phyloP scores from a whole-genome alignment of 2,113 vertebrate genomes.

The Xenopus laevis region DNA sequence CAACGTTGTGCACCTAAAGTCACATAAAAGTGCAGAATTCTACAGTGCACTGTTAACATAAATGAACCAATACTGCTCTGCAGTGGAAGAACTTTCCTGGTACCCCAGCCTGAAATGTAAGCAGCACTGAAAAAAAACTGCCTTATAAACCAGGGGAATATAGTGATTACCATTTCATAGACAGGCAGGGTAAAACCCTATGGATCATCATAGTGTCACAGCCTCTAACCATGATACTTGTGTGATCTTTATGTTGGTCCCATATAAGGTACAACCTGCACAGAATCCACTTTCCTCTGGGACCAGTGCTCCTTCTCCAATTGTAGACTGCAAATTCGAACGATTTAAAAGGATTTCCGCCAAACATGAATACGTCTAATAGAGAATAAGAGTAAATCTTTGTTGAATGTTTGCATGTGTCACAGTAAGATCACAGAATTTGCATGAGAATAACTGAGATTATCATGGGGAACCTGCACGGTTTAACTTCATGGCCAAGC shows the following conservation, averaged over 20 bases:
- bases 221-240: constrained; percentile 9
- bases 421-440: constrained; percentile 10
- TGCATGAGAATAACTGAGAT: constrained; percentile 9
- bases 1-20: no score
- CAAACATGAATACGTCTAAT: constrained; percentile 17
- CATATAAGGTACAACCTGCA: constrained; percentile 17
- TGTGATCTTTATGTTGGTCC: constrained; percentile 37
- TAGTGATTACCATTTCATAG: no score
- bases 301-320: constrained; percentile 10
- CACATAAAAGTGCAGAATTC: no score
- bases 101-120: no score
- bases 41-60: no score
- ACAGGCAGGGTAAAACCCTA: neutral
- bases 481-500: neutral
- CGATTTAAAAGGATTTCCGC: neutral
- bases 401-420: constrained; percentile 12
- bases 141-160: no score
- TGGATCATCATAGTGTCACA: neutral
- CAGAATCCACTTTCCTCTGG: constrained; percentile 13
- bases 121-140: no score
- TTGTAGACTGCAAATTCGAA: neutral
- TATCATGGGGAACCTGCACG: neutral
- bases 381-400: constrained; percentile 20
- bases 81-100: no score
- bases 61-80: no score